Evolutionary conservation across 2,888 invertebrate genomes (phyloP).

Genomic region (Taphrorychus bicolor): DNA sequence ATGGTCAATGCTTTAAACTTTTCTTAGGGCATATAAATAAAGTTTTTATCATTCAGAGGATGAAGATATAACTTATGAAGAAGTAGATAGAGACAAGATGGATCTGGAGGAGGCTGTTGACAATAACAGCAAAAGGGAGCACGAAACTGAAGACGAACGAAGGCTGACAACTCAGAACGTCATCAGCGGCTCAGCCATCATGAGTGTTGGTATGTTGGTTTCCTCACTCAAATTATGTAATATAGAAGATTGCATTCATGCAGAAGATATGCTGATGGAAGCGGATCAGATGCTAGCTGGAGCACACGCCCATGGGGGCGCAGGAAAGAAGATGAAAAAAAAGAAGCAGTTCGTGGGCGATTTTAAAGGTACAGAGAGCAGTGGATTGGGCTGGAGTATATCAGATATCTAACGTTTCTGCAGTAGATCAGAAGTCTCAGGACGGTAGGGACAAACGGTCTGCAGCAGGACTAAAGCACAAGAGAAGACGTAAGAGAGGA

Average conservation of each 20-base stretch:
- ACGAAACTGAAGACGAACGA: neutral
- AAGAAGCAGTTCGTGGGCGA: neutral
- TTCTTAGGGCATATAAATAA: neutral
- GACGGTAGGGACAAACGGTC: no score
- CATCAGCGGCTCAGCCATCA: neutral
- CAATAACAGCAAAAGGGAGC: slow-evolving; percentile 11
- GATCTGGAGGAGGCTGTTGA: slow-evolving; percentile 13
- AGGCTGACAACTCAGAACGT: neutral
- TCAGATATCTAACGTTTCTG: no score
- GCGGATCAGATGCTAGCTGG: neutral
- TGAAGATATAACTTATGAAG: slow-evolving; percentile 25
- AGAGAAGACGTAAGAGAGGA: neutral
- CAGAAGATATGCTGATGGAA: neutral
- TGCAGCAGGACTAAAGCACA: neutral
- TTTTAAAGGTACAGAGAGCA: neutral
- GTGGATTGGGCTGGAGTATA: no score
- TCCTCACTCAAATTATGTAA: neutral
- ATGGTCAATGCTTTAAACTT: no score
- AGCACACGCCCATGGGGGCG: slow-evolving; percentile 5
- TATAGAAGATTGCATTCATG: neutral
- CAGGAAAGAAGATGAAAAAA: slow-evolving; percentile 6
- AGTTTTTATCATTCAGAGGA: slow-evolving; percentile 28
- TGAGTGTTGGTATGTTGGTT: neutral
- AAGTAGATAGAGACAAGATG: slow-evolving; percentile 10
- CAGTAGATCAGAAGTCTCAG: no score